Evolutionary conservation across 2,113 vertebrate genomes (phyloP).

Genomic region (Zapornia atra): DNA sequence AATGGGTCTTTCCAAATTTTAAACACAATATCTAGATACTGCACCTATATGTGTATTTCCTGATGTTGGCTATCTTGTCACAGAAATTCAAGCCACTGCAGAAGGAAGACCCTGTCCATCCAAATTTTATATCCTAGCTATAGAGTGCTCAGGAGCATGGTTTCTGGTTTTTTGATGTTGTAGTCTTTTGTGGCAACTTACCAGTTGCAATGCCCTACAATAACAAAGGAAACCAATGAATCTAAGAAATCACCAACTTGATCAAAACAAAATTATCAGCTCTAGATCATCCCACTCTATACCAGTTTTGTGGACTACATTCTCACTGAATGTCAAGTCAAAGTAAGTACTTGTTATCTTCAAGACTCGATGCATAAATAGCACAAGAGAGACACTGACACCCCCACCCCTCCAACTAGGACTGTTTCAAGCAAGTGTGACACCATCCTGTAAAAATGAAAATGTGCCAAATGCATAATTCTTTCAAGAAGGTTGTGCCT

Average conservation of each 20-base stretch:
- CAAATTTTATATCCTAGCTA: neutral
- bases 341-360: neutral
- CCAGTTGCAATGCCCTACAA: neutral
- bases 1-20: neutral
- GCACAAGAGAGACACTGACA: neutral
- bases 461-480: constrained; percentile 22
- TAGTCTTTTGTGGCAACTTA: neutral
- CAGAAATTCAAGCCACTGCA: neutral
- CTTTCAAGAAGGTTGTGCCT: neutral
- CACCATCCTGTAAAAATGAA: constrained; percentile 14
- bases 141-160: neutral
- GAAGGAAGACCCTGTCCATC: neutral
- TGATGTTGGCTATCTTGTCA: neutral
- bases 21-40: neutral
- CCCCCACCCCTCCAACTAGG: neutral
- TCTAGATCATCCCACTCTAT: neutral
- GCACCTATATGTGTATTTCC: neutral
- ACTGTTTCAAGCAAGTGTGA: constrained; percentile 12
- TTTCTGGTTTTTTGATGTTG: neutral
- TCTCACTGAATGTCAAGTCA: neutral
- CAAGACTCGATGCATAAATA: neutral
- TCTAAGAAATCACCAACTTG: neutral
- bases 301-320: neutral
- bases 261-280: neutral
- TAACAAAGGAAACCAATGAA: neutral